Base-by-base conservation (phyloP, 2,888 invertebrate genomes). In the Clunio marinus region DNA sequence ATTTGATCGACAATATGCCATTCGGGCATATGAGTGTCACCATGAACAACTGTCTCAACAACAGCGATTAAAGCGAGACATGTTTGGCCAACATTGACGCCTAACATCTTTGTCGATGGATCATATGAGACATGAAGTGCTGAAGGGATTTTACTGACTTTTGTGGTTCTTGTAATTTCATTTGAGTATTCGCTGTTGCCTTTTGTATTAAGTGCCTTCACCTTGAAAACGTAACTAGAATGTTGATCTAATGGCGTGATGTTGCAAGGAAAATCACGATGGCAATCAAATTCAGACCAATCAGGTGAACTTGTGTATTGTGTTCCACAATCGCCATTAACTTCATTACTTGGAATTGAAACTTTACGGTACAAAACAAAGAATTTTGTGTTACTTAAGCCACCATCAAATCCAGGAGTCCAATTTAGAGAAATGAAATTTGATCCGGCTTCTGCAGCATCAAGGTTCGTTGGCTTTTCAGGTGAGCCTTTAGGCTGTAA, bases 391-490 rank as follows among this genome's bases (percentile, higher is more conserved):
- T 88, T 91, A 59, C 86, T 85, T 68, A 93, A 79, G 0, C 95
- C 95, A 0, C 95, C 95, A 76, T 95, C 91, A 76, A 95, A 96
- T 0, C 94, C 94, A 0, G 91, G 86, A 74, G 91, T 89, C 94
- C 94, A 95, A 69, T 85, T 83, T 20, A 95, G 80, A 0, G 89
- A 87, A 0, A 93, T 90, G 74, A 84, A 89, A 69, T 88, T 88
- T 13, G 88, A 88, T 0, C 92, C 92, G 0, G 89, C 84, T 74
- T 88, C 87, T 69, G 88, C 82, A 8, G 89, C 86, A 1, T 84
- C 82, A 24, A 93, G 77, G 70, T 87, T 85, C 3, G 84, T 85
- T 0, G 95, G 94, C 69, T 87, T 84, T 74, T 94, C 94, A 0
- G 95, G 95, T 0, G 91, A 85, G 2, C 94, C 93, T 79, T 93